Evolutionary conservation across 2,888 invertebrate genomes (phyloP), one percentile per base, ranked within the genome.

Genomic region (Dryomyza anilis): DNA sequence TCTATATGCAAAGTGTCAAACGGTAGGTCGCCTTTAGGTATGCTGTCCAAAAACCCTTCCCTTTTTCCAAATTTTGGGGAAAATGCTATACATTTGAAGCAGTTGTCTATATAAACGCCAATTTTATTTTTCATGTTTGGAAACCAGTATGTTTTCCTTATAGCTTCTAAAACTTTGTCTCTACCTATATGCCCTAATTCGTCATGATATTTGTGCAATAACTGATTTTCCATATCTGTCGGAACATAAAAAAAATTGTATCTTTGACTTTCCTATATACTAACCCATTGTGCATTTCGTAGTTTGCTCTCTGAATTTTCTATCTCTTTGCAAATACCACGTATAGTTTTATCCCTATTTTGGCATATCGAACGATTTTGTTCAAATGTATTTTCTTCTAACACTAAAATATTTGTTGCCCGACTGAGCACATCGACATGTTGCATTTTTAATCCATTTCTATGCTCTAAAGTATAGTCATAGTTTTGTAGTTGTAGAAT

Each of bases 1-100:
- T 78, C 76, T 8, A 75, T 64, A 55, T 79, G 75, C 14, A 74
- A 48, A 1, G 70, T 73, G 0, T 70, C 60, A 45, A 77, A 76
- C 6, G 72, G 76, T 23, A 67, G 21, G 2, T 71, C 64, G 6
- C 69, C 72, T 53, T 76, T 76, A 19, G 46, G 46, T 46, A 46
- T 46, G 19, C 21, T 46, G 10, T 46, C 21, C 23, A 46, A 21
- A 3, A 46, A 21, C 8, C 46, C 46, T 39, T 48, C 23, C 23
- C 23, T n/a, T 19, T 48, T 48, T 23, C 19, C 48, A 19, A 48
- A 23, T 48, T 48, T 48, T 21, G 48, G 21, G 16, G 48, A 48
- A 10, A 33, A 36, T 23, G 6, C 7, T 23, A 43, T 57, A 57
- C 33, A 43, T 57, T 57, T 43, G 25, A 33, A 36, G 25, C 58